A percentile compares a stretch with the other conserved stretches of the same genome.
These are phyloP conservation scores for Drosophila koepferae DNA, from an alignment of 2,888 invertebrate species.

Conservation along the genomic window DNA sequence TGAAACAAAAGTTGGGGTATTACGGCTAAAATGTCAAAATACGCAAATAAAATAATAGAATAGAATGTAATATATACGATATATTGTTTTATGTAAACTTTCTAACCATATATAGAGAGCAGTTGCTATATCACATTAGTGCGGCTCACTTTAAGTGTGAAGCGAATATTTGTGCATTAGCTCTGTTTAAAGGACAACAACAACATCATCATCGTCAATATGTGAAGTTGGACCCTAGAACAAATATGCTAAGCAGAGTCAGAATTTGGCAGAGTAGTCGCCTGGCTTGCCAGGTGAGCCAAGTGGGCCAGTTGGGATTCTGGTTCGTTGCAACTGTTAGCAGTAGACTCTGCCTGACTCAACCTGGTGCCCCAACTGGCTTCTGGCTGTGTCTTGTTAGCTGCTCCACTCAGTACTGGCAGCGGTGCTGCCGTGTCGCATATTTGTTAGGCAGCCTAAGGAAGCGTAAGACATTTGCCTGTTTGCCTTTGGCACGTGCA, in stretches of 20 bases:
- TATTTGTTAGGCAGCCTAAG: slow-evolving; percentile 73
- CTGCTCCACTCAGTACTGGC: slow-evolving; percentile 38
- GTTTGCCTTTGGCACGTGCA: slow-evolving; percentile 67
- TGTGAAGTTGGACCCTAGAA: slow-evolving; percentile 25
- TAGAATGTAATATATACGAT: background rate
- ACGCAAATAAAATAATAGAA: background rate
- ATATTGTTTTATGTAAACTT: background rate
- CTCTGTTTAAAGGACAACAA: slow-evolving; percentile 16
- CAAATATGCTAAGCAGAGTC: slow-evolving; percentile 59
- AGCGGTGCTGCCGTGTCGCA: slow-evolving; percentile 45
- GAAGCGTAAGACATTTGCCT: slow-evolving; percentile 76
- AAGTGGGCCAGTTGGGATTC: slow-evolving; percentile 9
- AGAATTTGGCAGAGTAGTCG: slow-evolving; percentile 44
- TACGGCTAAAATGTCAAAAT: background rate
- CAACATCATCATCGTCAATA: slow-evolving; percentile 24
- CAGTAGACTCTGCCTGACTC: slow-evolving; percentile 8
- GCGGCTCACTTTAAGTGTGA: slow-evolving; percentile 9
- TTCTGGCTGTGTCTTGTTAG: slow-evolving; percentile 71
- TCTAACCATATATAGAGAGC: too few relatives aligned
- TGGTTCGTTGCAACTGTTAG: slow-evolving; percentile 33
- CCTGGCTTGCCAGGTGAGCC: background rate
- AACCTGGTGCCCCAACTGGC: slow-evolving; percentile 22
- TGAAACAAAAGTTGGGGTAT: background rate
- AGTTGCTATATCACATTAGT: too few relatives aligned
- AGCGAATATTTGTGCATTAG: slow-evolving; percentile 22